Conservation (phyloP, 2,113 vertebrate genomes). For the Arizona elegans region DNA sequence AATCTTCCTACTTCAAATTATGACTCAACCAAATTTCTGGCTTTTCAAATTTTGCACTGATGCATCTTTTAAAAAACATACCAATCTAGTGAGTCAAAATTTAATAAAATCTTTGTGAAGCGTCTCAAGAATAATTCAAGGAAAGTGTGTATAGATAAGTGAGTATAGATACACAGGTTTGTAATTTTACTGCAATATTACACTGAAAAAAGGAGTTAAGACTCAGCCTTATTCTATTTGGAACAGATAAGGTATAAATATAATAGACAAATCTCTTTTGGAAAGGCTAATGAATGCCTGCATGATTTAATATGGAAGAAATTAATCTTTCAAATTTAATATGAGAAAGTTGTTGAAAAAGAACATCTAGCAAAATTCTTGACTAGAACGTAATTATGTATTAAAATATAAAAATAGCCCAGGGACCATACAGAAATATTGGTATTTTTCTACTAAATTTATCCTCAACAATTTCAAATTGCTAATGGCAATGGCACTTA, state of each 20-base stretch:
- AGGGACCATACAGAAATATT: slow-evolving; percentile 26
- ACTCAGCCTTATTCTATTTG: background rate
- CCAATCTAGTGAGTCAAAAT: background rate
- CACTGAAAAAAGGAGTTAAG: background rate
- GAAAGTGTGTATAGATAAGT: background rate
- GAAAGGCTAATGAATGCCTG: background rate
- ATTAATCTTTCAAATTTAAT: slow-evolving; percentile 16
- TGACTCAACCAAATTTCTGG: background rate
- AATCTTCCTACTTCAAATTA: background rate
- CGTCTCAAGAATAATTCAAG: background rate
- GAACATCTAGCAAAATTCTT: background rate
- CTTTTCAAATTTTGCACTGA: background rate
- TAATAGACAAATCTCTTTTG: background rate
- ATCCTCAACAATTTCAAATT: slow-evolving; percentile 28
- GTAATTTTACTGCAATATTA: background rate
- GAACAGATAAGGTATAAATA: background rate
- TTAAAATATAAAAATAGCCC: background rate
- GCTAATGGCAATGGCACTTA: slow-evolving; percentile 10
- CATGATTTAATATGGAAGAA: background rate
- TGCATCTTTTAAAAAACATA: background rate
- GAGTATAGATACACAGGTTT: background rate
- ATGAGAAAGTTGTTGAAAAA: slow-evolving; percentile 11
- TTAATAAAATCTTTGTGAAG: background rate
- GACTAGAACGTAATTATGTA: background rate
- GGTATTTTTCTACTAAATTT: slow-evolving; percentile 21